These are phyloP conservation scores for Petrolisthes cinctipes DNA, from an alignment of 2,888 invertebrate genomes.

Conservation along the genomic window DNA sequence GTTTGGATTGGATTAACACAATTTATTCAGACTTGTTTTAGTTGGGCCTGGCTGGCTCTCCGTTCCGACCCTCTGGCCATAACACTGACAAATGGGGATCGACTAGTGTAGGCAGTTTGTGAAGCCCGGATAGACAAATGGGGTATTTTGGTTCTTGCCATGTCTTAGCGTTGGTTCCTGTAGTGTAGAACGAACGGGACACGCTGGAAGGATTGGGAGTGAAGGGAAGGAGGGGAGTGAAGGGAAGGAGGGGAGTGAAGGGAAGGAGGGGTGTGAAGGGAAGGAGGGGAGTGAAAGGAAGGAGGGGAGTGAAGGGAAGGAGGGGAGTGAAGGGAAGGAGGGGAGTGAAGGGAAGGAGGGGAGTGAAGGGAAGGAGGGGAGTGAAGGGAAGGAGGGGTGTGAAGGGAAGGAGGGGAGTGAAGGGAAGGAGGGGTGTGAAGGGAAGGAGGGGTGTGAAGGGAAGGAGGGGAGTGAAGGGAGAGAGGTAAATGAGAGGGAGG, in stretches of 20 bases:
- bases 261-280: not conserved
- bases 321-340: not conserved
- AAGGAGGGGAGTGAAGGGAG: slow-evolving; percentile 12
- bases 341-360: not conserved
- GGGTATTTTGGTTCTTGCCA: no score
- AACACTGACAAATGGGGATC: no score
- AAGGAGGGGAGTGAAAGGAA: not conserved
- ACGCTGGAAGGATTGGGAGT: not conserved
- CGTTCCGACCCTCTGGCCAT: no score
- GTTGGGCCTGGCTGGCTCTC: no score
- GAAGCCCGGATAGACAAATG: no score
- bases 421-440: slow-evolving; percentile 12
- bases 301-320: not conserved
- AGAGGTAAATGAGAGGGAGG: not conserved
- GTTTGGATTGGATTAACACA: no score
- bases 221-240: not conserved
- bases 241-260: not conserved
- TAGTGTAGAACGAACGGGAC: not conserved
- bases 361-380: slow-evolving; percentile 6
- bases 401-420: no score
- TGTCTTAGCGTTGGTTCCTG: not conserved
- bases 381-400: not conserved
- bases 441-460: not conserved
- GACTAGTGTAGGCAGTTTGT: no score
- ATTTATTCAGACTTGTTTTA: no score